Percentiles rank a stretch among this genome's conserved stretches.
Conservation (phyloP, 2,797 vertebrate genomes). For the Hydrolagus colliei region DNA sequence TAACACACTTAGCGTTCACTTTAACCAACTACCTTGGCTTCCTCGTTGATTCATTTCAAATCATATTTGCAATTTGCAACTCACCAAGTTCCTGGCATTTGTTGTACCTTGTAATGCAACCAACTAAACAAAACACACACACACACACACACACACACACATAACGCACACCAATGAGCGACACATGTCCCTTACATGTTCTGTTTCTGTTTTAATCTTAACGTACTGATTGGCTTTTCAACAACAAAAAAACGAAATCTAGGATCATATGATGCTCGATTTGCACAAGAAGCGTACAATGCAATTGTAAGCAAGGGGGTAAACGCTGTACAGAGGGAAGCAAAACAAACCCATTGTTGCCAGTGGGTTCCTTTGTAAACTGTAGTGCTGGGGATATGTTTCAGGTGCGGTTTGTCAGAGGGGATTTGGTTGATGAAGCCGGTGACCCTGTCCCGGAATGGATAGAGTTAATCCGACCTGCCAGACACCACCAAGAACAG, state of each 20-base stretch:
- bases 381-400: conserved; percentile 35
- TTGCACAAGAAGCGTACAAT: no score
- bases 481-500: conserved; percentile 85
- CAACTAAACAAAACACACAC: background rate
- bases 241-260: no score
- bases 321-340: no score
- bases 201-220: background rate
- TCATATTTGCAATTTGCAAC: background rate
- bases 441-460: conserved; percentile 79
- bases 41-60: background rate
- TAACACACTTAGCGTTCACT: background rate
- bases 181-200: background rate
- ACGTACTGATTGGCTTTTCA: background rate
- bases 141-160: background rate
- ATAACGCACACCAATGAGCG: background rate
- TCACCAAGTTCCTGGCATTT: no score
- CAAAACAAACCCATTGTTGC: no score
- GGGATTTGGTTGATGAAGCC: conserved; percentile 84
- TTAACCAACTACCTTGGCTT: background rate
- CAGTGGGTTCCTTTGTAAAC: background rate
- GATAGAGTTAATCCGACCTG: conserved; percentile 88
- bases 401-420: conserved; percentile 81
- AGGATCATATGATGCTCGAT: no score
- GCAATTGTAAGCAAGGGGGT: no score
- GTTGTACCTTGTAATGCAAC: background rate